Base-by-base conservation (phyloP, 2,888 invertebrate genomes). In the Drosophila demipolita region DNA sequence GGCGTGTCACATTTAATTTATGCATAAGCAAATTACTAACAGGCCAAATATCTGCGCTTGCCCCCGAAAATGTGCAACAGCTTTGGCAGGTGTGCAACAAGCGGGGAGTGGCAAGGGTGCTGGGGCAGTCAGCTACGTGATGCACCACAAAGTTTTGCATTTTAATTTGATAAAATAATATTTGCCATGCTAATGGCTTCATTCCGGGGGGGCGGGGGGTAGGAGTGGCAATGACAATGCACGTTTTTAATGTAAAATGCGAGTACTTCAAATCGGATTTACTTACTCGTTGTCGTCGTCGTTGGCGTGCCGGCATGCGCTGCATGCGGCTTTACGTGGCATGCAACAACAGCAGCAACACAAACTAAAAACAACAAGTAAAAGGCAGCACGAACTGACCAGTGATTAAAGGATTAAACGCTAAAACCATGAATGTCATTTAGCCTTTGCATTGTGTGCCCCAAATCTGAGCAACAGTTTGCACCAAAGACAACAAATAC, bases 101-200 rank as follows among this genome's bases (percentile, higher is more conserved):
- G 5, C 4, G 26, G 7, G 17, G 17, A 6, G 23, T 11, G 23
- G 5, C 6, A 20, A 15, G 23, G 33, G 52, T 29, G 29, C 29
- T 29, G n/a, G 3, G 48, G 4, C 29, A 3, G 52, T 59, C 70
- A 29, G 40, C 66, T 85, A 84, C 89, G 89, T 84, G 83, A 84
- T 69, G 64, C 68, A 72, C 68, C 53, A 75, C 53, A 52, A 78
- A 87, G 73, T 80, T 83, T 68, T 71, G 82, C 80, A 89, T 90
- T 87, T 89, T 80, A 89, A 87, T 90, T 90, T 84, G 78, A 80
- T 87, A 84, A 74, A 90, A 87, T 84, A 87, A 87, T 90, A 89
- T 87, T 87, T 90, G 73, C 80, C 74, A 72, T 63, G 85, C 90
- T 90, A 87, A 87, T 90, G 88, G 87, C 80, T 89, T 78, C 70